Conservation (phyloP, 2,888 invertebrate species). For the Drosophila sordidula region DNA sequence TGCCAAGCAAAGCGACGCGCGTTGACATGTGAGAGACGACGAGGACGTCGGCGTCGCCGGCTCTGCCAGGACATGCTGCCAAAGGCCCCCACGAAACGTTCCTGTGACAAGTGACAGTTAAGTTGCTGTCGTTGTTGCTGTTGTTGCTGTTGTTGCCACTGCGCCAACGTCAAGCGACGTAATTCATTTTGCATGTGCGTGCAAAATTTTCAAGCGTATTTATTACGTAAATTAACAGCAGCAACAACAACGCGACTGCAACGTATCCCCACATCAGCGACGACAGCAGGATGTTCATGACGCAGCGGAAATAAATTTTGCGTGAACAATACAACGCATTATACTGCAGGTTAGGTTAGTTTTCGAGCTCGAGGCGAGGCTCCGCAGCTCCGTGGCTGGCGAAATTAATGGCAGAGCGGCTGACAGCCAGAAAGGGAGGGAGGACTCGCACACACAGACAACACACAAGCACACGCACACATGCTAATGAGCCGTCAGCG, state of each 20-base stretch:
- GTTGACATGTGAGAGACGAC: slow-evolving; percentile 84
- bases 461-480: slow-evolving; percentile 54
- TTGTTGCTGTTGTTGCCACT: slow-evolving; percentile 43
- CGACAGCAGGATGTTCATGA: slow-evolving; percentile 78
- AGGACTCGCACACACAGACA: slow-evolving; percentile 5
- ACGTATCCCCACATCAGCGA: slow-evolving; percentile 56
- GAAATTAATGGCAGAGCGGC: slow-evolving; percentile 67
- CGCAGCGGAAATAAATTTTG: slow-evolving; percentile 80
- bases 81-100: slow-evolving; percentile 67
- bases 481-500: slow-evolving; percentile 73
- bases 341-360: slow-evolving; percentile 77
- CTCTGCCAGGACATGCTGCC: slow-evolving; percentile 66
- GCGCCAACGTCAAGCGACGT: slow-evolving; percentile 65
- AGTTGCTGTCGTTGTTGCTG: slow-evolving; percentile 72
- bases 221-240: slow-evolving; percentile 79
- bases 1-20: slow-evolving; percentile 82
- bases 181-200: slow-evolving; percentile 81
- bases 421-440: slow-evolving; percentile 41
- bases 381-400: slow-evolving; percentile 30
- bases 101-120: slow-evolving; percentile 84
- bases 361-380: slow-evolving; percentile 34
- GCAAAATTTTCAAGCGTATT: slow-evolving; percentile 78
- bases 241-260: slow-evolving; percentile 33
- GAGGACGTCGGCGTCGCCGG: slow-evolving; percentile 28
- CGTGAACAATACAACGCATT: slow-evolving; percentile 80